A percentile compares a stretch with the other conserved stretches of the same genome.
Conservation (phyloP, 1,140 invertebrate genomes). For the Chelonus insularis region DNA sequence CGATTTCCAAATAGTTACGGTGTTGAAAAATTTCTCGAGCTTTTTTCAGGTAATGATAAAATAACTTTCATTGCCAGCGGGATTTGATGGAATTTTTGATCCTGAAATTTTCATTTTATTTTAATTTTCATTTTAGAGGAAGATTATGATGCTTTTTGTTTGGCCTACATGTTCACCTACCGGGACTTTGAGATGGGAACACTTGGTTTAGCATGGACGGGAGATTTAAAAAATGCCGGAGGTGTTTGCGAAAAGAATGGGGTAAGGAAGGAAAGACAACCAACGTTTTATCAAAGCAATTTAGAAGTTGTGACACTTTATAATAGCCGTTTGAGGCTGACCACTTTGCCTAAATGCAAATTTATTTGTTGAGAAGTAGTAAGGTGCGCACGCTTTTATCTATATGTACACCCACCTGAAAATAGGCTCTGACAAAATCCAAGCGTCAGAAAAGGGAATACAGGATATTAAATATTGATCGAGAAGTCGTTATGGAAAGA, state of each 20-base stretch:
- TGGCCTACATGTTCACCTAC: constrained; percentile 99
- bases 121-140: constrained; percentile 70
- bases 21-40: constrained; percentile 91
- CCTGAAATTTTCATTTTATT: not conserved
- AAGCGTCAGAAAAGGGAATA: constrained; percentile 19
- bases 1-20: constrained; percentile 91
- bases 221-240: constrained; percentile 91
- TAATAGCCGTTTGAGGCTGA: not conserved
- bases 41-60: constrained; percentile 91
- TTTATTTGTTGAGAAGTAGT: too few relatives aligned
- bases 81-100: constrained; percentile 55
- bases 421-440: constrained; percentile 9
- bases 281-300: too few relatives aligned
- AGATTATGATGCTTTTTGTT: constrained; percentile 96
- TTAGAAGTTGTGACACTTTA: too few relatives aligned
- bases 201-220: constrained; percentile 95
- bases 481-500: constrained; percentile 11
- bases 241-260: constrained; percentile 94
- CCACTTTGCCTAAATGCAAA: not conserved
- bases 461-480: constrained; percentile 43
- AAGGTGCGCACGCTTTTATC: constrained; percentile 2
- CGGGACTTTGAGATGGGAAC: constrained; percentile 99
- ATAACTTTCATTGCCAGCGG: too few relatives aligned
- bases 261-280: too few relatives aligned
- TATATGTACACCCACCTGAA: constrained; percentile 7